Conservation (phyloP, 2,888 invertebrate genomes). For the Cryptocephalus primarius region DNA sequence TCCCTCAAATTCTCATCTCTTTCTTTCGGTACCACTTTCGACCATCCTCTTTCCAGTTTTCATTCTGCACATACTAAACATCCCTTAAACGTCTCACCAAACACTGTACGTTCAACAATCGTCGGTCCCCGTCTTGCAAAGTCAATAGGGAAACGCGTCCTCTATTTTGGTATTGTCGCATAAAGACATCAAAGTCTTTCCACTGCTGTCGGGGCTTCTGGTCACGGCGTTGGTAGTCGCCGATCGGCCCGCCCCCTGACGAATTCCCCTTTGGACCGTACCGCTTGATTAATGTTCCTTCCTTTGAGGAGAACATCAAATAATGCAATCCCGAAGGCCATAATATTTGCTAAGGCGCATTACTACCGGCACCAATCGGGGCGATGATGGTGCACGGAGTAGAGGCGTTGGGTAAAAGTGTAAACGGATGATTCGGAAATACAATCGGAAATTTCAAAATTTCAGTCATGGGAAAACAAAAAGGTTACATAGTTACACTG, state of each 20-base stretch:
- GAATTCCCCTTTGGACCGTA: conserved; percentile 5
- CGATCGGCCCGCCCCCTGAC: conserved; percentile 2
- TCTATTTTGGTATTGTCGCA: neutral
- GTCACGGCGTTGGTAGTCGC: conserved; percentile 3
- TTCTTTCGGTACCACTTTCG: no score
- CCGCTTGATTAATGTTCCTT: conserved; percentile 5
- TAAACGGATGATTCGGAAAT: conserved; percentile 1
- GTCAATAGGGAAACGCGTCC: no score
- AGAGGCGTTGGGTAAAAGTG: conserved; percentile 3
- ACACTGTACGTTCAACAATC: no score
- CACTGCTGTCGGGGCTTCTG: conserved; percentile 4
- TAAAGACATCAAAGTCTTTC: conserved; percentile 7
- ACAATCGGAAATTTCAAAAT: no score
- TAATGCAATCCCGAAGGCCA: conserved; percentile 5
- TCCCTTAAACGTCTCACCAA: no score
- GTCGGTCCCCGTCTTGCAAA: no score
- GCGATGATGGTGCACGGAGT: no score
- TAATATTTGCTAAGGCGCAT: conserved; percentile 6
- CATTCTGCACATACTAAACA: no score
- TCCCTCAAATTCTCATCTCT: no score
- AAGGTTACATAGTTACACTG: no score
- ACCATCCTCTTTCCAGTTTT: no score
- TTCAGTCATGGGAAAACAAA: no score
- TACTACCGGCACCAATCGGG: neutral
- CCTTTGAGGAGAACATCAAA: conserved; percentile 2